A percentile compares a stretch with the other conserved stretches of the same genome.
Conservation (phyloP, 2,797 vertebrate genomes). For the Hylomyscus alleni region DNA sequence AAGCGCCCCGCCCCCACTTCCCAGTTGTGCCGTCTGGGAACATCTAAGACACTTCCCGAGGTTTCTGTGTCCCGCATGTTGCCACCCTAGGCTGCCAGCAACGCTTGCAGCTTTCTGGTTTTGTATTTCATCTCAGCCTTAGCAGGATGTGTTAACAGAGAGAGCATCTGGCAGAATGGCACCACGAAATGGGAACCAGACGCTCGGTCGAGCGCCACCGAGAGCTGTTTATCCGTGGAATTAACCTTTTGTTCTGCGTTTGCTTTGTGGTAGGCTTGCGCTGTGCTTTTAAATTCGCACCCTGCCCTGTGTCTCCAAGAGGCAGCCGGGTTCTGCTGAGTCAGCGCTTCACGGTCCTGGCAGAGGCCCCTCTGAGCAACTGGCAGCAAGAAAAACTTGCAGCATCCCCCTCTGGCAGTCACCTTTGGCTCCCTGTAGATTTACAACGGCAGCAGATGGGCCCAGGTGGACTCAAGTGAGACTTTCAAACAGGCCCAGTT, state of each 20-base stretch:
- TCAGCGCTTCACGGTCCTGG: conserved; percentile 12
- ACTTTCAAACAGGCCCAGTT: neutral
- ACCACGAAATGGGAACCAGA: conserved; percentile 66
- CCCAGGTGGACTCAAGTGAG: conserved; percentile 42
- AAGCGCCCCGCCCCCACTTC: neutral
- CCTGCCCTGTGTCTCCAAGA: conserved; percentile 47
- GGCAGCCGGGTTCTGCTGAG: neutral
- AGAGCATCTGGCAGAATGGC: conserved; percentile 67
- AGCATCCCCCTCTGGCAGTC: neutral
- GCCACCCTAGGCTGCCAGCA: neutral
- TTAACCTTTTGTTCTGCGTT: conserved; percentile 76
- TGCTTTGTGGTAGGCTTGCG: neutral
- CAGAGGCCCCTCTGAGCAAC: conserved; percentile 23
- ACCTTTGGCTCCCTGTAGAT: neutral
- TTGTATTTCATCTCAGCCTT: conserved; percentile 44
- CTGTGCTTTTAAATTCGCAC: conserved; percentile 52
- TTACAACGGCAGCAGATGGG: conserved; percentile 38
- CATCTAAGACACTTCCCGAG: neutral
- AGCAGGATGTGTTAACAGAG: neutral
- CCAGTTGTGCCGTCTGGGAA: neutral
- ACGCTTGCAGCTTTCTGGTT: neutral
- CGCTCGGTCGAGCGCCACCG: conserved; percentile 37
- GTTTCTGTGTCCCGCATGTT: neutral
- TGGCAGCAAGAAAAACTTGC: conserved; percentile 12
- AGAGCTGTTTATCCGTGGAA: conserved; percentile 77